phyloP scores from a whole-genome alignment of 2,888 invertebrate species.

The Noctua janthe region DNA sequence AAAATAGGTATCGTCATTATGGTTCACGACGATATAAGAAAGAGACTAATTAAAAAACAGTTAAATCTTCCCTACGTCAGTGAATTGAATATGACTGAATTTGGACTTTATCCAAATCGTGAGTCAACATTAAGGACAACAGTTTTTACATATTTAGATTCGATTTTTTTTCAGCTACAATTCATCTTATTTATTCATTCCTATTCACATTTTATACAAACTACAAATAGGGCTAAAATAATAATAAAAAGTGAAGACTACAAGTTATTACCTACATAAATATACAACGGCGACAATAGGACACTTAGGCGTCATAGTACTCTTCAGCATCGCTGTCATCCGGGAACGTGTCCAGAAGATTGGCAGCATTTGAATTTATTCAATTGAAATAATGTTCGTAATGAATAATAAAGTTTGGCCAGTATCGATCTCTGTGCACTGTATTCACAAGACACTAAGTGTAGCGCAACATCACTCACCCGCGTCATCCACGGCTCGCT shows the following conservation, averaged over 20 bases:
- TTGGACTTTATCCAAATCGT: not conserved
- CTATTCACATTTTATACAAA: no score
- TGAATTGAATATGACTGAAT: not conserved
- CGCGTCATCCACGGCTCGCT: slow-evolving; percentile 65
- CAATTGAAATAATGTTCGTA: not conserved
- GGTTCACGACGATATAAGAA: not conserved
- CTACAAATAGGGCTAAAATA: no score
- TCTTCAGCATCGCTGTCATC: not conserved
- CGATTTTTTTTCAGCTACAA: not conserved
- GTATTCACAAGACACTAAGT: slow-evolving; percentile 20
- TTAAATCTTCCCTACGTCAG: not conserved
- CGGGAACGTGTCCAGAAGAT: not conserved
- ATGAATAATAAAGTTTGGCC: not conserved
- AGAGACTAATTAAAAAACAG: no score
- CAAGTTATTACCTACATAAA: no score
- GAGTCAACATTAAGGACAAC: no score
- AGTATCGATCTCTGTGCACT: not conserved
- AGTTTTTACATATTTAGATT: not conserved
- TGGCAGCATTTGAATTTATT: not conserved
- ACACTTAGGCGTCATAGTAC: no score
- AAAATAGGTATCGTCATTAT: not conserved
- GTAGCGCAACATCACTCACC: slow-evolving; percentile 40
- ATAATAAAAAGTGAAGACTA: no score
- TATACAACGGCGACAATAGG: no score
- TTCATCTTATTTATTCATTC: not conserved